A percentile compares a stretch with the other conserved stretches of the same genome.
These are phyloP conservation scores for Triops longicaudatus DNA, from an alignment of 1,140 invertebrate genomes.

Conservation along the genomic window DNA sequence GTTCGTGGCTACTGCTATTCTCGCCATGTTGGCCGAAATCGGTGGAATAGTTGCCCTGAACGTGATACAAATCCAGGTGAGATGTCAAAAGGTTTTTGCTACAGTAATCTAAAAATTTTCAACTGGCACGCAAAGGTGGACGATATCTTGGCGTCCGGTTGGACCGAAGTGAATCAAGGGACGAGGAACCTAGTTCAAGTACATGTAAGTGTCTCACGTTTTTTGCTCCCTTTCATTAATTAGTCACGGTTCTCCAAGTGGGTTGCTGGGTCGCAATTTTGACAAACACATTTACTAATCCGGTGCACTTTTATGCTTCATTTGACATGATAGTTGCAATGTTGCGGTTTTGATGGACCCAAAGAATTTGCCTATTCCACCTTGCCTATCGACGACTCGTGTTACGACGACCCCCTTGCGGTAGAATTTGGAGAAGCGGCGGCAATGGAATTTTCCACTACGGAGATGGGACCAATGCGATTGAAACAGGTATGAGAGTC, in stretches of 20 bases:
- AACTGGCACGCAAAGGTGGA: slow-evolving; percentile 36
- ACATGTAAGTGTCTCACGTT: slow-evolving; percentile 36
- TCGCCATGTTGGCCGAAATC: slow-evolving; percentile 39
- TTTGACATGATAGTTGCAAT: slow-evolving; percentile 37
- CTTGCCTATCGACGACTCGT: slow-evolving; percentile 41
- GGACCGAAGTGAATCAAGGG: slow-evolving; percentile 43
- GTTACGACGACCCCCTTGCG: slow-evolving; percentile 35
- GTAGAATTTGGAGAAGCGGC: slow-evolving; percentile 17
- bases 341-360: slow-evolving; percentile 43
- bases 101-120: slow-evolving; percentile 22
- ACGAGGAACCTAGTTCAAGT: slow-evolving; percentile 41
- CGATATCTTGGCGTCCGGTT: slow-evolving; percentile 40
- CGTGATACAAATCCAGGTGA: slow-evolving; percentile 39
- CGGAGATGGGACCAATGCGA: not conserved
- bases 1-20: slow-evolving; percentile 38
- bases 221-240: slow-evolving; percentile 16
- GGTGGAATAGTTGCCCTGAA: slow-evolving; percentile 41
- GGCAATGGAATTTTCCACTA: slow-evolving; percentile 27
- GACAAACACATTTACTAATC: slow-evolving; percentile 19
- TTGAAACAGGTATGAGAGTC: not conserved
- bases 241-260: not conserved
- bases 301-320: slow-evolving; percentile 21
- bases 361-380: slow-evolving; percentile 42
- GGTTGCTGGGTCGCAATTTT: not conserved
- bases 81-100: slow-evolving; percentile 20